phyloP scores from a whole-genome alignment of 2,888 invertebrate species.

The Orthosia gothica region DNA sequence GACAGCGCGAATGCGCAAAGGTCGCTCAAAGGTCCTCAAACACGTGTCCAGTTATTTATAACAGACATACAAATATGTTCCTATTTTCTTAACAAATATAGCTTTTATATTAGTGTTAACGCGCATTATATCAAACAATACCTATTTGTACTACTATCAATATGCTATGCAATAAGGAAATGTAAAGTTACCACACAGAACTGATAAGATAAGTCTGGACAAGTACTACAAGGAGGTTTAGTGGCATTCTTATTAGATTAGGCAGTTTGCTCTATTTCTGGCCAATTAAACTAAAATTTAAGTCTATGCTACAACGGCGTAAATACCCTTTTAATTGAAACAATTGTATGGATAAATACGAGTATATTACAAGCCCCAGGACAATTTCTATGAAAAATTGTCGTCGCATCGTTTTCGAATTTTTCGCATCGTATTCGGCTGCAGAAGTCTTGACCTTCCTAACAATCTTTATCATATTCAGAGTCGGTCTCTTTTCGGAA shows the following conservation, averaged over 20 bases:
- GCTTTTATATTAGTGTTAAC: slow-evolving; percentile 36
- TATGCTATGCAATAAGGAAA: too few species aligned
- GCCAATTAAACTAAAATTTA: neutral
- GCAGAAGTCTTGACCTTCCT: too few species aligned
- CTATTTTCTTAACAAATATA: slow-evolving; percentile 42
- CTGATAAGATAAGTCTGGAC: slow-evolving; percentile 54
- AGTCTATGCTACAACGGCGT: too few species aligned
- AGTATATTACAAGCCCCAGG: too few species aligned
- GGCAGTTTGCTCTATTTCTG: slow-evolving; percentile 19
- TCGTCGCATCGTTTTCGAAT: too few species aligned
- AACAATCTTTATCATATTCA: too few species aligned
- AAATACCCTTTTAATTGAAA: too few species aligned
- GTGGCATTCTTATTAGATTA: slow-evolving; percentile 34
- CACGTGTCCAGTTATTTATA: slow-evolving; percentile 10
- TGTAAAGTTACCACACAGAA: slow-evolving; percentile 65
- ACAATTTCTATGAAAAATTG: too few species aligned
- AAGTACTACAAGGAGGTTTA: slow-evolving; percentile 25
- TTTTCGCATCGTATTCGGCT: too few species aligned
- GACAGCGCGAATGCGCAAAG: neutral
- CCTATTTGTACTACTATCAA: slow-evolving; percentile 53
- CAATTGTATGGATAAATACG: too few species aligned
- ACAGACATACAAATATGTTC: neutral
- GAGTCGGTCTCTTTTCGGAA: too few species aligned
- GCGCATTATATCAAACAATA: slow-evolving; percentile 49
- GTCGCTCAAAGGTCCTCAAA: neutral